phyloP scores from a whole-genome alignment of 2,888 invertebrate species.

The Oligia latruncula region DNA sequence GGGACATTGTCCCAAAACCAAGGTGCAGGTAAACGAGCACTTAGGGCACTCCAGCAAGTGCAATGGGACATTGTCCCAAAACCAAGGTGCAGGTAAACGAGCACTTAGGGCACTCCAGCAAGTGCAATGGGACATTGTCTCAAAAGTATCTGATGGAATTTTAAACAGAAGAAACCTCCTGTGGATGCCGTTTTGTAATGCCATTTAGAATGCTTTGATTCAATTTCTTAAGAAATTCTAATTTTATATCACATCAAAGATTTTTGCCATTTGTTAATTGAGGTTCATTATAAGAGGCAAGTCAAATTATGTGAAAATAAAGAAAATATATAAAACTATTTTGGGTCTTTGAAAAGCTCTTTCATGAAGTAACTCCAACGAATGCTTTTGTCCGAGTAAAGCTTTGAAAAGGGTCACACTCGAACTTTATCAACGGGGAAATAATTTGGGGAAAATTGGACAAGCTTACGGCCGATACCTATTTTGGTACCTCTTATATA shows the following conservation, averaged over 20 bases:
- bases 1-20: too few species aligned
- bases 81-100: background rate
- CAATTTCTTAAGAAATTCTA: background rate
- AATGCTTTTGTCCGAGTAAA: constrained; percentile 53
- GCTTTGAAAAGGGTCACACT: constrained; percentile 57
- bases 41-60: too few species aligned
- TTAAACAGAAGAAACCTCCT: background rate
- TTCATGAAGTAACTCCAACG: constrained; percentile 41
- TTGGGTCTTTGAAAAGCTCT: constrained; percentile 25
- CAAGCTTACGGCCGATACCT: constrained; percentile 4
- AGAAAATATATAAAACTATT: constrained; percentile 19
- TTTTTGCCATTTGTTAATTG: background rate
- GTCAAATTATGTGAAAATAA: constrained; percentile 18
- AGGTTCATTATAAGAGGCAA: too few species aligned
- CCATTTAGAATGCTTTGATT: background rate
- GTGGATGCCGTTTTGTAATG: background rate
- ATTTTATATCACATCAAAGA: background rate
- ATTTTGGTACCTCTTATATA: background rate
- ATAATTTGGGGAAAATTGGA: constrained; percentile 55
- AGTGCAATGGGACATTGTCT: background rate
- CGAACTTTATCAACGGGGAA: constrained; percentile 50
- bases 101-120: background rate
- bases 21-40: too few species aligned
- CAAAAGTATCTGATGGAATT: background rate
- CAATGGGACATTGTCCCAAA: too few species aligned